phyloP scores from a whole-genome alignment of 2,888 invertebrate genomes.

The Incurvaria masculella region DNA sequence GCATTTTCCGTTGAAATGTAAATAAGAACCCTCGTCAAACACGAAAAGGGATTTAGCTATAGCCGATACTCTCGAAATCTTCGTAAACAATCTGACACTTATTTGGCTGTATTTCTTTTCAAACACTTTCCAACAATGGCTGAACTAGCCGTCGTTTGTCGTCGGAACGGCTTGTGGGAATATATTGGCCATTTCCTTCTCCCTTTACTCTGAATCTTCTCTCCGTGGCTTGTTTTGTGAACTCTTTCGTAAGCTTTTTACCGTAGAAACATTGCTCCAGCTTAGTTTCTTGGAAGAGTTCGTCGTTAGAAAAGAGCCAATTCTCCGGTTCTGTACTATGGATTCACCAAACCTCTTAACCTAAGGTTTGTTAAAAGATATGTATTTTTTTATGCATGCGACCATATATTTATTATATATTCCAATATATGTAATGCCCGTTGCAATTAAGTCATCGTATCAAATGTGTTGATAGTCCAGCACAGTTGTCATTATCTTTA shows the following conservation, averaged over 20 bases:
- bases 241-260: background rate
- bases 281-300: background rate
- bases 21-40: background rate
- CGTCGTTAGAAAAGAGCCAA: too few species aligned
- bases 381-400: too few species aligned
- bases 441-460: too few species aligned
- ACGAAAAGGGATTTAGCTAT: background rate
- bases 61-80: background rate
- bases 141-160: background rate
- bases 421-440: too few species aligned
- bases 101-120: background rate
- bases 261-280: background rate
- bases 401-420: too few species aligned
- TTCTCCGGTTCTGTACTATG: too few species aligned
- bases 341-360: too few species aligned
- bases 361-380: too few species aligned
- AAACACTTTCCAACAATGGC: background rate
- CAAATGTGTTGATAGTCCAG: too few species aligned
- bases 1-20: background rate
- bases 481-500: too few species aligned
- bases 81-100: background rate
- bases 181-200: background rate
- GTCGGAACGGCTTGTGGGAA: background rate
- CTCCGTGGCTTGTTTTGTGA: background rate
- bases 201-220: background rate